Conservation (phyloP, 2,113 vertebrate genomes). For the Thinocorus orbignyianus region DNA sequence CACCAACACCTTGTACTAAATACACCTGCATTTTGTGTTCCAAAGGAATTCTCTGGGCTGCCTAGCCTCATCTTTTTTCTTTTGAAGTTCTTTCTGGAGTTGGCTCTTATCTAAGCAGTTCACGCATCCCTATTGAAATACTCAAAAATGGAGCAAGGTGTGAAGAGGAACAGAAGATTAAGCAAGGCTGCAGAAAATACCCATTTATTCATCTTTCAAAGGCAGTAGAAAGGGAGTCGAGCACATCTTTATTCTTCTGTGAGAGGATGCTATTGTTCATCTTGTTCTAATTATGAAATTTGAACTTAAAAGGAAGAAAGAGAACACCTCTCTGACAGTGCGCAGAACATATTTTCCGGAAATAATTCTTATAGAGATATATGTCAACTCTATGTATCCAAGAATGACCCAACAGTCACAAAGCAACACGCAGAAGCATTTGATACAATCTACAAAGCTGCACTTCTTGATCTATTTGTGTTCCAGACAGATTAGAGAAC, state of each 20-base stretch:
- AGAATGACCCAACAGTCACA: slow-evolving; percentile 61
- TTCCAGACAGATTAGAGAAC: slow-evolving; percentile 69
- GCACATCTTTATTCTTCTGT: slow-evolving; percentile 61
- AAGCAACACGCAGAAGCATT: slow-evolving; percentile 53
- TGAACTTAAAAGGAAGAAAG: slow-evolving; percentile 67
- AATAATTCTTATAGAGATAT: slow-evolving; percentile 64
- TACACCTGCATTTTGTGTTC: slow-evolving; percentile 27
- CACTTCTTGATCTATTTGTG: slow-evolving; percentile 66
- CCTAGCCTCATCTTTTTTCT: background rate
- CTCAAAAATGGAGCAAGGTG: slow-evolving; percentile 57
- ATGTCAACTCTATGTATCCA: slow-evolving; percentile 45
- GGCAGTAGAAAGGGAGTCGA: slow-evolving; percentile 41
- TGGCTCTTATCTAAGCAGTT: slow-evolving; percentile 44
- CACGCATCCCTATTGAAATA: slow-evolving; percentile 50
- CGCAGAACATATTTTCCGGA: slow-evolving; percentile 28
- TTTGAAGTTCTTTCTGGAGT: slow-evolving; percentile 57
- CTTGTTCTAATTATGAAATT: slow-evolving; percentile 72
- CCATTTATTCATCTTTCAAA: slow-evolving; percentile 67
- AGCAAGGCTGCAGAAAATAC: slow-evolving; percentile 44
- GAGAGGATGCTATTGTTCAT: slow-evolving; percentile 63
- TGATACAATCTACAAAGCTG: slow-evolving; percentile 59
- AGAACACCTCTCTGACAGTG: background rate
- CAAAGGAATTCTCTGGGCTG: slow-evolving; percentile 33
- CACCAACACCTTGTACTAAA: background rate
- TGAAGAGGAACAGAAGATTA: slow-evolving; percentile 61